Base-by-base conservation (phyloP, 2,113 vertebrate species). In the Empidonax alnorum region DNA sequence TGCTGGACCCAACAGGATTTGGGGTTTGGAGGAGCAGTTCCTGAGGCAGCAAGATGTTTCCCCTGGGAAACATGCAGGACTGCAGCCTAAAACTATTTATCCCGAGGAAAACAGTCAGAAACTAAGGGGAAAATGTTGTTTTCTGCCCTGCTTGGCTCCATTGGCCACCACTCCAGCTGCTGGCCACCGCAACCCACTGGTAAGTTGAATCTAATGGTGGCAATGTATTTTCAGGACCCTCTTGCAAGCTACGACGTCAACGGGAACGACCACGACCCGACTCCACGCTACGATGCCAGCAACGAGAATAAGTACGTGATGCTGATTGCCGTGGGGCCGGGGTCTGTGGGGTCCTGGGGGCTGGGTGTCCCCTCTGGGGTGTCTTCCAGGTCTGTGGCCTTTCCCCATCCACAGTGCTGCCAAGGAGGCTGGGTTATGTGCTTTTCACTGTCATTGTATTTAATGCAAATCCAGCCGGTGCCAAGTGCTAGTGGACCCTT, bases 221-320 rank as follows among this genome's bases (percentile, higher is more conserved):
- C 66, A 41, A 84, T 3, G 0, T 83, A 30, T 87, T 95, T 97
- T 65, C 75, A 99, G 99, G 99, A 99, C 79, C 98, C 99, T 73
- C 98, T 98, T 2, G 99, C 99, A 11, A 99, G 99, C 94, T 99
- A 99, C 5, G 99, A 99, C 10, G 98, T 99, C 92, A 99, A 99
- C 2, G 99, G 99, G 30, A 99, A 99, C 0, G 99, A 99, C 93
- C 98, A 98, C 0, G 99, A 99, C 73, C 99, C 99, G 0, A 99
- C 98, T 24, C 99, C 99, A 1, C 98, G 99, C 53, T 99, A 99
- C 0, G 98, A 99, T 35, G 98, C 98, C 94, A 99, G 98, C 98
- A 99, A 99, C 5, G 99, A 99, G 94, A 99, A 99, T 89, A 98
- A 99, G 99, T 99, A 97, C 2, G 94, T 95, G 66, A 35, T 18